Evolutionary conservation across 2,113 vertebrate species (phyloP).

Genomic region (Thamnaconus septentrionalis): DNA sequence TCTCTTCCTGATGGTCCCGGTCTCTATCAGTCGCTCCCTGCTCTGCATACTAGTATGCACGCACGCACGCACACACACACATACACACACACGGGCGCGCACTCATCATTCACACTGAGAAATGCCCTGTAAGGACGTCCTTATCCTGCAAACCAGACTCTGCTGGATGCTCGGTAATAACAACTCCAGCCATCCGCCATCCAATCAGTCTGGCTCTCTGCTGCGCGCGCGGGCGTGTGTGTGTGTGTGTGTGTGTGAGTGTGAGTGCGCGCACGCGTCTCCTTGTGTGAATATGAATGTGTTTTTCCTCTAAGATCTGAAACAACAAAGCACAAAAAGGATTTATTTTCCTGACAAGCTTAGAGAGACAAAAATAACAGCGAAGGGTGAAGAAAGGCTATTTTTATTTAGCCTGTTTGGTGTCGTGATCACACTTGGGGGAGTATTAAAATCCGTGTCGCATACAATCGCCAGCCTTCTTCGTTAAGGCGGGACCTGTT

Average conservation of each 20-base stretch:
- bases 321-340: too few species aligned
- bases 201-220: slow-evolving; percentile 53
- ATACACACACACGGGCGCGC: slow-evolving; percentile 43
- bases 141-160: slow-evolving; percentile 71
- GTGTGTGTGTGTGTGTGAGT: slow-evolving; percentile 6
- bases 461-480: too few species aligned
- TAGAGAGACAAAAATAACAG: too few species aligned
- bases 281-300: slow-evolving; percentile 21
- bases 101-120: slow-evolving; percentile 66
- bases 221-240: slow-evolving; percentile 21
- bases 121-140: slow-evolving; percentile 65
- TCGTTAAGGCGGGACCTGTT: too few species aligned
- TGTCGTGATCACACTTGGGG: too few species aligned
- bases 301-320: slow-evolving; percentile 10
- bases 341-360: too few species aligned
- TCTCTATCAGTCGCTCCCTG: slow-evolving; percentile 4
- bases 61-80: slow-evolving; percentile 17
- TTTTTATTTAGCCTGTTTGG: too few species aligned
- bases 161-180: slow-evolving; percentile 63
- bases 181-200: slow-evolving; percentile 57
- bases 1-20: slow-evolving; percentile 35
- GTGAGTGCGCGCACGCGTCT: not conserved
- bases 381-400: too few species aligned
- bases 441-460: too few species aligned
- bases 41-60: not conserved